A percentile compares a stretch with the other conserved stretches of the same genome.
Conservation (phyloP, 2,797 vertebrate species). For the Hozukius guyotensis region DNA sequence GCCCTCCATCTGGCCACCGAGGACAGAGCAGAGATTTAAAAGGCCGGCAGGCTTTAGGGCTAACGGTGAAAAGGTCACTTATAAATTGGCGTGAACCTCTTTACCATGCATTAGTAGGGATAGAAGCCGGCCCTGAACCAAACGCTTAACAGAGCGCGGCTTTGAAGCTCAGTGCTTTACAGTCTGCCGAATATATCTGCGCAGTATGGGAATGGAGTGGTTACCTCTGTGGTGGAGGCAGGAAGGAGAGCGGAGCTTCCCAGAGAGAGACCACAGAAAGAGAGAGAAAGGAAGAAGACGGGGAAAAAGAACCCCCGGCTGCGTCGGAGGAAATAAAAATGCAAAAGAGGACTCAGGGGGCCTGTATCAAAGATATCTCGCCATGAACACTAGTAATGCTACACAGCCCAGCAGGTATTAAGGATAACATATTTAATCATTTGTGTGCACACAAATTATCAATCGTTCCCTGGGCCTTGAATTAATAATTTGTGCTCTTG, state of each 20-base stretch:
- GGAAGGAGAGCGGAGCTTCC: conserved; percentile 30
- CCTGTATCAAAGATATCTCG: conserved; percentile 14
- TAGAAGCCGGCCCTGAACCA: conserved; percentile 37
- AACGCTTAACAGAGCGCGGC: conserved; percentile 52
- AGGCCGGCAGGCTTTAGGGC: conserved; percentile 28
- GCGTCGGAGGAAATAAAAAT: conserved; percentile 52
- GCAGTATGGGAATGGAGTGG: conserved; percentile 29
- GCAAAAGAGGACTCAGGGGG: conserved; percentile 35
- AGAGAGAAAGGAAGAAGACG: background rate
- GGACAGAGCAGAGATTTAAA: conserved; percentile 25
- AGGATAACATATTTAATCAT: conserved; percentile 26
- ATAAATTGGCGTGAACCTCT: conserved; percentile 55
- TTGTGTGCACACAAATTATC: conserved; percentile 24
- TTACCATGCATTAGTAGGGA: conserved; percentile 59
- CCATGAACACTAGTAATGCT: background rate
- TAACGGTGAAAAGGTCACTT: conserved; percentile 49
- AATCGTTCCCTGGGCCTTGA: background rate
- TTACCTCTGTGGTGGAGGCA: conserved; percentile 29
- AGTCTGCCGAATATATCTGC: conserved; percentile 48
- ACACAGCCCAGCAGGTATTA: conserved; percentile 25
- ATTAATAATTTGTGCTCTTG: conserved; percentile 40
- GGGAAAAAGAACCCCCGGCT: conserved; percentile 19
- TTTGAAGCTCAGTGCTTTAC: conserved; percentile 62
- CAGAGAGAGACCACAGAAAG: conserved; percentile 7
- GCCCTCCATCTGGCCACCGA: conserved; percentile 28